Conservation (phyloP, 2,797 vertebrate species). For the Sparidentex hasta region DNA sequence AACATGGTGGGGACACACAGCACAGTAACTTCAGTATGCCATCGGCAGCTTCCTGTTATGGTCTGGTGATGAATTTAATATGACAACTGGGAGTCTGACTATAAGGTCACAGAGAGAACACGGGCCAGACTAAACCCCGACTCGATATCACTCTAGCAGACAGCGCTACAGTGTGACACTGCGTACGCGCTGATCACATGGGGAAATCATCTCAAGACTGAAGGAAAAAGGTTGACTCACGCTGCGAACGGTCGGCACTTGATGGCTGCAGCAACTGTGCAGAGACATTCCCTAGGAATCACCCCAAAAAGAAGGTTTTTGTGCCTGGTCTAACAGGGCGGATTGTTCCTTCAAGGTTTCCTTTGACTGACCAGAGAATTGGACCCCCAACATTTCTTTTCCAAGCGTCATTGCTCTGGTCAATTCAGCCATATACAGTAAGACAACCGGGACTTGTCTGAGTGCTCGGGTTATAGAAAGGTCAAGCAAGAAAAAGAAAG, state of each 20-base stretch:
- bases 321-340: slow-evolving; percentile 44
- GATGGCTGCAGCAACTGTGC: slow-evolving; percentile 15
- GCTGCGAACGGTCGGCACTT: slow-evolving; percentile 40
- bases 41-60: slow-evolving; percentile 66
- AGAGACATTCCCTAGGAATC: slow-evolving; percentile 45
- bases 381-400: slow-evolving; percentile 63
- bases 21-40: slow-evolving; percentile 33
- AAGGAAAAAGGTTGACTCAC: slow-evolving; percentile 25
- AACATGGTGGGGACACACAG: slow-evolving; percentile 6
- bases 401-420: slow-evolving; percentile 56
- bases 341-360: slow-evolving; percentile 54
- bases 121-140: slow-evolving; percentile 20
- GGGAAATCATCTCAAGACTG: slow-evolving; percentile 45
- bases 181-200: slow-evolving; percentile 45
- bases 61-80: slow-evolving; percentile 69
- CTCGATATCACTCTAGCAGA: slow-evolving; percentile 48
- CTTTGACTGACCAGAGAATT: slow-evolving; percentile 45
- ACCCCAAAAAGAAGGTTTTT: slow-evolving; percentile 41
- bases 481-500: slow-evolving; percentile 69
- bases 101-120: slow-evolving; percentile 64
- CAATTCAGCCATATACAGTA: slow-evolving; percentile 49
- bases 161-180: slow-evolving; percentile 10
- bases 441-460: slow-evolving; percentile 68
- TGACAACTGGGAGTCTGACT: slow-evolving; percentile 66
- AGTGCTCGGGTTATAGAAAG: slow-evolving; percentile 60